These are phyloP conservation scores for Geotrypetes seraphini DNA, from an alignment of 2,797 vertebrate species.

Conservation along the genomic window DNA sequence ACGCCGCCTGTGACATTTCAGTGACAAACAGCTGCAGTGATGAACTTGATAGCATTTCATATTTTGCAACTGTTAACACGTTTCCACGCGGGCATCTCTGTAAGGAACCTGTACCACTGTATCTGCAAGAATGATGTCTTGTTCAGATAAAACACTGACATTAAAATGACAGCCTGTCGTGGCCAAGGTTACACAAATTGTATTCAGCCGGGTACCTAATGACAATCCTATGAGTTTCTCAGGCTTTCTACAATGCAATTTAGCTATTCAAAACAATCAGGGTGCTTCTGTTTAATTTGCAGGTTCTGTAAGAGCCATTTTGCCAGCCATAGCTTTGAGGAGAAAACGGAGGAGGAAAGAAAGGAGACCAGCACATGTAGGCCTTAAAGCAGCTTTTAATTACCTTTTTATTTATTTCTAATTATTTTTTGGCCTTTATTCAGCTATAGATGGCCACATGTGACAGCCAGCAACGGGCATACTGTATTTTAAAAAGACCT, in stretches of 20 bases:
- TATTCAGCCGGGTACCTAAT: conserved; percentile 77
- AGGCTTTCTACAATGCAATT: conserved; percentile 83
- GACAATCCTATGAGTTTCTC: conserved; percentile 83
- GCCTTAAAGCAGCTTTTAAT: conserved; percentile 51
- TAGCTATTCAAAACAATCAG: conserved; percentile 82
- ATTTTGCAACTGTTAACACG: conserved; percentile 79
- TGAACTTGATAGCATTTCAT: conserved; percentile 76
- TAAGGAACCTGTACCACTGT: conserved; percentile 59
- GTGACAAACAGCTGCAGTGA: conserved; percentile 84
- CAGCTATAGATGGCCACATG: conserved; percentile 56
- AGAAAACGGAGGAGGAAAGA: conserved; percentile 24
- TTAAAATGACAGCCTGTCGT: conserved; percentile 83
- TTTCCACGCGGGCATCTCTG: conserved; percentile 60
- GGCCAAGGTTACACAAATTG: conserved; percentile 92
- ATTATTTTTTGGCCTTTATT: too few relatives aligned
- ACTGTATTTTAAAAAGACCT: conserved; percentile 59
- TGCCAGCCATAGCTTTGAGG: conserved; percentile 58
- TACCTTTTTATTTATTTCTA: too few relatives aligned
- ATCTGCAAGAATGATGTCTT: conserved; percentile 75
- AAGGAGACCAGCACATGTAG: conserved; percentile 42
- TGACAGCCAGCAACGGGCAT: conserved; percentile 62
- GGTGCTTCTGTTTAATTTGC: conserved; percentile 72
- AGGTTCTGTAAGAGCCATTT: conserved; percentile 66
- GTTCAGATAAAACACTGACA: conserved; percentile 80
- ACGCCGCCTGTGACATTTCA: conserved; percentile 77